A percentile compares a stretch with the other conserved stretches of the same genome.
Evolutionary conservation across 2,113 vertebrate genomes (phyloP).

Genomic region (Melanotaenia duboulayi): DNA sequence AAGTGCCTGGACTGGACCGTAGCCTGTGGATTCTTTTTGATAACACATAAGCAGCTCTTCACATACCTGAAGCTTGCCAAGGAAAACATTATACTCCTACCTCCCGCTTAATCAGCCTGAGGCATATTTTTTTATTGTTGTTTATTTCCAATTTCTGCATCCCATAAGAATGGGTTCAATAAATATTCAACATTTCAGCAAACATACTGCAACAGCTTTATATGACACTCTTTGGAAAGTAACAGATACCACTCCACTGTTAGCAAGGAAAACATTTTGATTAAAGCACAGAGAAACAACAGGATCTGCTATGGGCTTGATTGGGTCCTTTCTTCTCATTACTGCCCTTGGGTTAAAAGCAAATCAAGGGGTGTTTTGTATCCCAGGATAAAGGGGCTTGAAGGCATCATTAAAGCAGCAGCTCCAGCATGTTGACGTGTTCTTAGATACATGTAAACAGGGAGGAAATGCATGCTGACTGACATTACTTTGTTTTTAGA

Average conservation of each 20-base stretch:
- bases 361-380: neutral
- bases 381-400: neutral
- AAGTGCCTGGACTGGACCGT: constrained; percentile 33
- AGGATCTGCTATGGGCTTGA: constrained; percentile 37
- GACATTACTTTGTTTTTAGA: constrained; percentile 6
- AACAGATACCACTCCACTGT: constrained; percentile 8
- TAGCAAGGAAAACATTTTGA: constrained; percentile 27
- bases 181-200: constrained; percentile 23
- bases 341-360: constrained; percentile 16
- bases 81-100: constrained; percentile 39
- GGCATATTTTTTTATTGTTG: neutral
- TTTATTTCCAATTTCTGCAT: constrained; percentile 20
- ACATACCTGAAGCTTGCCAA: constrained; percentile 27
- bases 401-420: constrained; percentile 35
- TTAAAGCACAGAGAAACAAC: constrained; percentile 27
- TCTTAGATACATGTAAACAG: constrained; percentile 17
- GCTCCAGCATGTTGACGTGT: constrained; percentile 35
- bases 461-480: neutral
- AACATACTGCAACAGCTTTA: constrained; percentile 7
- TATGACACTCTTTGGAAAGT: constrained; percentile 42
- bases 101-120: constrained; percentile 18
- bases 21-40: constrained; percentile 30
- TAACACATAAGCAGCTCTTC: constrained; percentile 59
- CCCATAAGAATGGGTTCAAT: constrained; percentile 33
- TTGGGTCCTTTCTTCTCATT: constrained; percentile 33